Base-by-base conservation (phyloP, 2,888 invertebrate genomes). In the Scotopteryx bipunctaria region DNA sequence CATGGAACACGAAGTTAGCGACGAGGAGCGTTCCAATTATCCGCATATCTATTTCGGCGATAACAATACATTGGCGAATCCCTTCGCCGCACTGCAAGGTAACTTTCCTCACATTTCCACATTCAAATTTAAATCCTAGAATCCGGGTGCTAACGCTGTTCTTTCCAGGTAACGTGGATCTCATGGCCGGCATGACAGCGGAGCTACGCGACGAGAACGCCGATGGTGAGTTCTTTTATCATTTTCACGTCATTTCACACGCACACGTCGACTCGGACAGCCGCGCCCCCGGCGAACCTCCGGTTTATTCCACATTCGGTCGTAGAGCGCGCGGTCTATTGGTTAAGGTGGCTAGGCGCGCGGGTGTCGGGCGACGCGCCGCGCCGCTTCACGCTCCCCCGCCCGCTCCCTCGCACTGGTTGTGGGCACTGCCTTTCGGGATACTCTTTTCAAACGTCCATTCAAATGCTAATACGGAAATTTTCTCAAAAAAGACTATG, bases 1-100 rank as follows among this genome's bases (percentile, higher is more conserved):
- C 64, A 93, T 94, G 74, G 94, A 94, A 80, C 94, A 87, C 57
- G 90, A 90, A 81, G 92, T 91, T 59, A 94, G 94, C 74, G 94
- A 94, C 72, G 94, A 94, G 64, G 94, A 94, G 67, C 84, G 89
- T 53, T 83, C 90, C 33, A 73, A 66, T 61, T 89, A 84, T 63
- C 86, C 81, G 54, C 87, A 82, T 49, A 74, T 87, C 57, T 89
- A 83, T 67, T 88, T 80, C 70, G 80, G 77, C 60, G 90, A 90
- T 64, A 89, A 84, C 57, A 89, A 86, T 61, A 69, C 88, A 45
- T 75, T 91, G 29, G 84, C 91, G 15, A 91, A 90, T 64, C 90
- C 91, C n/a, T 90, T 91, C 66, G 89, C 91, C 53, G 76, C 89
- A 42, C 64, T 90, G 58, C 88, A 83, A 85, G 88, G 89, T 88